phyloP scores from a whole-genome alignment of 2,797 vertebrate species.

The Oreortyx pictus region DNA sequence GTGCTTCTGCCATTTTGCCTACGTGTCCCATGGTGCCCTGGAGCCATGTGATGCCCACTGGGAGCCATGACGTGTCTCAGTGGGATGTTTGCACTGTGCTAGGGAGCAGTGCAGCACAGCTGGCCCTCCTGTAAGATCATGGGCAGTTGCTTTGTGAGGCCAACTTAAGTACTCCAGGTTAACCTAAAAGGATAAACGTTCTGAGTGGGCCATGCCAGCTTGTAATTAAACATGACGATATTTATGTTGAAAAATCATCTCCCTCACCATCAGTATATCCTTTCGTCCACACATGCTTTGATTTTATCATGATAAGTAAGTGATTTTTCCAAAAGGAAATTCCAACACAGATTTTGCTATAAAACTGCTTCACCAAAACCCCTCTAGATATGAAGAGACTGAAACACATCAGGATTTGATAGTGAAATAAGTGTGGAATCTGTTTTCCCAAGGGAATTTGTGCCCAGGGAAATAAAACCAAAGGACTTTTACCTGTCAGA shows the following conservation, averaged over 20 bases:
- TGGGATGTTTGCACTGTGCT: not conserved
- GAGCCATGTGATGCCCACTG: not conserved
- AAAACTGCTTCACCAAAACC: not conserved
- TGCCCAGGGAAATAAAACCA: constrained; percentile 1
- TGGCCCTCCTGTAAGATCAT: not conserved
- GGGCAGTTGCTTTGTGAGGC: not conserved
- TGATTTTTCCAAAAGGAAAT: constrained; percentile 24
- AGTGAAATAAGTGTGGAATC: not conserved
- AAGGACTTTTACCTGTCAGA: not conserved
- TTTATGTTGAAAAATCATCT: not conserved
- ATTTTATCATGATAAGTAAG: not conserved
- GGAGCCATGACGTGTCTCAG: accelerated
- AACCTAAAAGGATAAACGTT: not conserved
- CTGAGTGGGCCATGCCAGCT: not conserved
- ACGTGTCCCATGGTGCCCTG: not conserved
- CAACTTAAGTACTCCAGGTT: not conserved
- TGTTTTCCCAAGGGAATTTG: constrained; percentile 30
- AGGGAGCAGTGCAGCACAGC: not conserved
- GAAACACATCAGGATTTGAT: not conserved
- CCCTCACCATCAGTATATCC: not conserved
- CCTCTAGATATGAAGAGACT: not conserved
- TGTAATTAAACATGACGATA: not conserved
- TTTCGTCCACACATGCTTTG: not conserved
- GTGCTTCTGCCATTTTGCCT: not conserved
- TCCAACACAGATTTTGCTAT: not conserved